Evolutionary conservation across 2,888 invertebrate genomes (phyloP).

Genomic region (Fabriciana adippe): DNA sequence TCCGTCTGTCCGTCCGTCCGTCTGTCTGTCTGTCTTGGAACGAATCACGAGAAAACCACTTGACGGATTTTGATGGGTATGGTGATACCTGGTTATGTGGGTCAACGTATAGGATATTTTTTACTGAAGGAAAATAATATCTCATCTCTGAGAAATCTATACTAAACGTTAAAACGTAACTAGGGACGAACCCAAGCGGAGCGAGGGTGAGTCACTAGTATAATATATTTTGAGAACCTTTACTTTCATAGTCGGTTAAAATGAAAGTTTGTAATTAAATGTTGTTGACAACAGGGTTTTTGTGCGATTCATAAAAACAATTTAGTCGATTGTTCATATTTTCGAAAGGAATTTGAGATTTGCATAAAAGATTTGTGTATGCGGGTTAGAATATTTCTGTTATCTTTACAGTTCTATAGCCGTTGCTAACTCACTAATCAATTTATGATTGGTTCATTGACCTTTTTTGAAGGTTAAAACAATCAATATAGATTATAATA

Average conservation of each 20-base stretch:
- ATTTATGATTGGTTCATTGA: conserved; percentile 20
- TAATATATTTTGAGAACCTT: not conserved
- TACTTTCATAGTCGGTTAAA: not conserved
- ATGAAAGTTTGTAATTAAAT: not conserved
- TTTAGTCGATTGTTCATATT: not conserved
- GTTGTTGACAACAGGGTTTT: conserved; percentile 4
- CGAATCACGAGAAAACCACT: too few species aligned
- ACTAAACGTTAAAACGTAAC: too few species aligned
- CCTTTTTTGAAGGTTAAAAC: conserved; percentile 28
- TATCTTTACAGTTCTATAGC: conserved; percentile 5
- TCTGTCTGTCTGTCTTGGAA: too few species aligned
- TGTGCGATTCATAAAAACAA: conserved; percentile 1
- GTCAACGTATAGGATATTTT: too few species aligned
- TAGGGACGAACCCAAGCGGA: too few species aligned
- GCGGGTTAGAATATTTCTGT: conserved; percentile 30
- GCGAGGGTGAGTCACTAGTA: too few species aligned
- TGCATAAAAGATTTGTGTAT: conserved; percentile 37
- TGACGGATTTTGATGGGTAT: too few species aligned
- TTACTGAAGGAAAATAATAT: too few species aligned
- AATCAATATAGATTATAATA: not conserved
- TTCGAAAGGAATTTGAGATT: conserved; percentile 26
- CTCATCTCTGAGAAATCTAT: too few species aligned
- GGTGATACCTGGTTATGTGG: too few species aligned
- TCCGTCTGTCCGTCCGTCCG: too few species aligned
- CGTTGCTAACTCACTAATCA: conserved; percentile 15